phyloP scores from a whole-genome alignment of 2,888 invertebrate genomes.

The Xanthostigma xanthostigma region DNA sequence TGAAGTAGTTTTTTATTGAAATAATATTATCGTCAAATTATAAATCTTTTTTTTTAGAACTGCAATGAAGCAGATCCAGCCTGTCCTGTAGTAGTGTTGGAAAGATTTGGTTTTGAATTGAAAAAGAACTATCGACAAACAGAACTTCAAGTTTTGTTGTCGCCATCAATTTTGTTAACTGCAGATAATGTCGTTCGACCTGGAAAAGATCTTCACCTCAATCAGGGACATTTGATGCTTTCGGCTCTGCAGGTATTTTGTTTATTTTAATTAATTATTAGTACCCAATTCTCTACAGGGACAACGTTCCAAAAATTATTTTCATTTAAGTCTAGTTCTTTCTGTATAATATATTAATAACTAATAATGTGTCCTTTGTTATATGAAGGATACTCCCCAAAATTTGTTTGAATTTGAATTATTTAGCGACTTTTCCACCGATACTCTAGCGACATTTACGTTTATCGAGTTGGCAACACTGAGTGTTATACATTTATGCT shows the following conservation, averaged over 20 bases:
- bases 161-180: constrained; percentile 73
- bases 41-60: constrained; percentile 35
- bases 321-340: no score
- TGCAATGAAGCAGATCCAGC: constrained; percentile 82
- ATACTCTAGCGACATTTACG: background rate
- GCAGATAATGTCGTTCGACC: constrained; percentile 58
- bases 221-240: constrained; percentile 72
- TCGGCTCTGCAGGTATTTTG: constrained; percentile 60
- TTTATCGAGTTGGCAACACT: background rate
- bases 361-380: no score
- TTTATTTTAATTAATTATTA: background rate
- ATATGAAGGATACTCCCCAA: no score
- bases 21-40: background rate
- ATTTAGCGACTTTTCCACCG: no score
- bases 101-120: constrained; percentile 94
- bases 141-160: constrained; percentile 73
- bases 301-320: no score
- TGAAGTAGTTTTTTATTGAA: background rate
- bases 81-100: constrained; percentile 77
- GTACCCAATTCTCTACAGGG: background rate
- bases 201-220: constrained; percentile 53
- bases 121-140: constrained; percentile 87
- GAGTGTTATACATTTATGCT: constrained; percentile 4
- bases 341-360: no score
- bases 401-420: no score